These are phyloP conservation scores for Lates japonicus DNA, from an alignment of 2,797 vertebrate genomes.

Conservation along the genomic window DNA sequence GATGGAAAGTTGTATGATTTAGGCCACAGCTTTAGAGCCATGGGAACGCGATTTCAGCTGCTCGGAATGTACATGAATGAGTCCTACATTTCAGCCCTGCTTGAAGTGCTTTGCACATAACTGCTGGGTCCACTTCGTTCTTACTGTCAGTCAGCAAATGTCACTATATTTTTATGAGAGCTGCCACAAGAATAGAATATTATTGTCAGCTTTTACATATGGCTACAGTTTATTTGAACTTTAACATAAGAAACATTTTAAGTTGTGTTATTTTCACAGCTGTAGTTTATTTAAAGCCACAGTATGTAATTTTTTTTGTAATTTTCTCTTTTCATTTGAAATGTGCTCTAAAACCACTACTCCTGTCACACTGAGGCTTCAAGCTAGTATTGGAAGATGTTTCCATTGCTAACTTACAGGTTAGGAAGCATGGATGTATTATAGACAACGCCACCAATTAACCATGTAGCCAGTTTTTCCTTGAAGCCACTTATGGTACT, in stretches of 20 bases:
- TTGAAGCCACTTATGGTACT: not conserved
- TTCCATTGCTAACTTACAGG: not conserved
- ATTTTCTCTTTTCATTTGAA: too few relatives aligned
- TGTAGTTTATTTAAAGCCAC: too few relatives aligned
- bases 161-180: not conserved
- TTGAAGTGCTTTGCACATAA: conserved; percentile 32
- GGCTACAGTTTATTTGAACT: not conserved
- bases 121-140: conserved; percentile 22
- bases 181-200: not conserved
- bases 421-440: not conserved
- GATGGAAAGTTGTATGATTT: conserved; percentile 48
- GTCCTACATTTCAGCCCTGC: conserved; percentile 25
- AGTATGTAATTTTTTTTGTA: too few relatives aligned
- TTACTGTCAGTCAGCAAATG: conserved; percentile 33
- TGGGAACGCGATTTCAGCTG: conserved; percentile 35
- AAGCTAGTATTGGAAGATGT: not conserved
- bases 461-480: not conserved
- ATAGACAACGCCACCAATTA: not conserved
- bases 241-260: not conserved
- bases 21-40: conserved; percentile 32
- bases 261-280: not conserved
- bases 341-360: too few relatives aligned
- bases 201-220: not conserved
- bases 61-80: conserved; percentile 35
- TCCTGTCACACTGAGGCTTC: not conserved